Conservation (phyloP, 2,888 invertebrate genomes). For the Phanerotoma sp. region DNA sequence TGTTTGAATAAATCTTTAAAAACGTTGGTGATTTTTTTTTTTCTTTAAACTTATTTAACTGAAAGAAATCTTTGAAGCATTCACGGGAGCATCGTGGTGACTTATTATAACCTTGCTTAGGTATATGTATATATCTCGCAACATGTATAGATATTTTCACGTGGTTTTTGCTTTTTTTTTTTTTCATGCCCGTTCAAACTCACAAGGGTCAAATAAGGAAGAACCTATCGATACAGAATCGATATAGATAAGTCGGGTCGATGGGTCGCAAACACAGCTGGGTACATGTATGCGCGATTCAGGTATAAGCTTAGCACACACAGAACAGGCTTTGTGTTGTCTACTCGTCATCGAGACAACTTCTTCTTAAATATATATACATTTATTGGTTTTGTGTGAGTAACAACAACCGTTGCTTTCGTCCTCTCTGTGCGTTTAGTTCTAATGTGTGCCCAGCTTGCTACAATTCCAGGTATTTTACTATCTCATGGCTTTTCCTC, state of each 20-base stretch:
- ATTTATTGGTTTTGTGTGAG: slow-evolving; percentile 9
- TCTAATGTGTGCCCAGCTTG: slow-evolving; percentile 51
- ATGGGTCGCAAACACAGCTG: slow-evolving; percentile 54
- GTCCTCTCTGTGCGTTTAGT: slow-evolving; percentile 7
- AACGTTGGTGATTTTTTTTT: not conserved
- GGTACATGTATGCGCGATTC: slow-evolving; percentile 32
- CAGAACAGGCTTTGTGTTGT: slow-evolving; percentile 40
- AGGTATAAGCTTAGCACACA: slow-evolving; percentile 43
- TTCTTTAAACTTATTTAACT: slow-evolving; percentile 2
- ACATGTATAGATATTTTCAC: not conserved
- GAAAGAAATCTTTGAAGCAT: not conserved
- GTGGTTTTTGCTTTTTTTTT: not conserved
- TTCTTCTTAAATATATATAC: not conserved
- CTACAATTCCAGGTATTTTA: slow-evolving; percentile 46
- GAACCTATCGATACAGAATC: slow-evolving; percentile 46
- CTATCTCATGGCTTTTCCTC: slow-evolving; percentile 34
- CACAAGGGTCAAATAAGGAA: slow-evolving; percentile 5
- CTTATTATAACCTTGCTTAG: slow-evolving; percentile 3
- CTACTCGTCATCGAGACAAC: no score
- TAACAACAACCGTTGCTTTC: slow-evolving; percentile 16
- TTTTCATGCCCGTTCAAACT: not conserved
- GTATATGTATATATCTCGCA: not conserved
- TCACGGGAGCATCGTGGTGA: slow-evolving; percentile 8
- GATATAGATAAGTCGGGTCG: slow-evolving; percentile 50
- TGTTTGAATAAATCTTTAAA: slow-evolving; percentile 16